A percentile compares a stretch with the other conserved stretches of the same genome.
Evolutionary conservation across 2,797 vertebrate genomes (phyloP).

Genomic region (Tympanoctomys barrerae): DNA sequence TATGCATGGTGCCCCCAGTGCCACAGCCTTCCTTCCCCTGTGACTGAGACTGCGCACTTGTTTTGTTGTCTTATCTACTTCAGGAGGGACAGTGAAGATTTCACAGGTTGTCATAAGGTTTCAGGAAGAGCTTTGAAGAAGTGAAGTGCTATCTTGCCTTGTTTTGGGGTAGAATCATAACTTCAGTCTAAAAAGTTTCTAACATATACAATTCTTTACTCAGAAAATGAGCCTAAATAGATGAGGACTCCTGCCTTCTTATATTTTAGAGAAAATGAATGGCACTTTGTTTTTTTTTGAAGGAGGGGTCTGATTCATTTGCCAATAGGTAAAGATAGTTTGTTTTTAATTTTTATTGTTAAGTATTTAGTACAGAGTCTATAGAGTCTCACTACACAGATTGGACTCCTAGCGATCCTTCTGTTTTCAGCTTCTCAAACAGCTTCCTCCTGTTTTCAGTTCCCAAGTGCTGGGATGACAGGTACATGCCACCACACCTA

Average conservation of each 20-base stretch:
- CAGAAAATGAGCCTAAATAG: slow-evolving; percentile 10
- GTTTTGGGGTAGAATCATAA: neutral
- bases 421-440: too few relatives aligned
- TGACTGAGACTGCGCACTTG: neutral
- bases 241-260: neutral
- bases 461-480: too few relatives aligned
- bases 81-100: neutral
- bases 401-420: too few relatives aligned
- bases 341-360: neutral
- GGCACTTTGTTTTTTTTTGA: neutral
- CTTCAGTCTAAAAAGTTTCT: neutral
- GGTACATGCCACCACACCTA: too few relatives aligned
- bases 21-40: neutral
- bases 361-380: too few relatives aligned
- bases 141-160: neutral
- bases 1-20: too few relatives aligned
- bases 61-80: neutral
- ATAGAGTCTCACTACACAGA: too few relatives aligned
- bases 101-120: neutral
- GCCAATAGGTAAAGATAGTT: neutral
- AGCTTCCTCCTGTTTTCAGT: too few relatives aligned
- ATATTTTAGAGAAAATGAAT: neutral
- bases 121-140: slow-evolving; percentile 29
- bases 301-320: neutral
- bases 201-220: slow-evolving; percentile 2